Conservation (phyloP, 2,113 vertebrate species). For the Misgurnus anguillicaudatus region DNA sequence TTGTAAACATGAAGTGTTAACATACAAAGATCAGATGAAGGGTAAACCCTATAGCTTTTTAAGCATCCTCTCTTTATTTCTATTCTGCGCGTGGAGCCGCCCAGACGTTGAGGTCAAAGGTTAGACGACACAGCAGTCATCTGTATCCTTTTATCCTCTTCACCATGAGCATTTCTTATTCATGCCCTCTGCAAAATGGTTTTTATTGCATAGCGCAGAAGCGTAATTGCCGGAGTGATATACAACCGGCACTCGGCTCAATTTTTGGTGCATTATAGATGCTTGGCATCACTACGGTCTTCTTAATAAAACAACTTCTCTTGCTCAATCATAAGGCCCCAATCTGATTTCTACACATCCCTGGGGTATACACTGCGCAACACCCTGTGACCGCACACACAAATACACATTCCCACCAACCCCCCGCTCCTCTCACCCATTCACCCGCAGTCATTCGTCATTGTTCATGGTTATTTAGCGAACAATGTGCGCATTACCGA, state of each 20-base stretch:
- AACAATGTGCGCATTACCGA: conserved; percentile 56
- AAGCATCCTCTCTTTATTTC: background rate
- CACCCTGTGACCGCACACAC: conserved; percentile 42
- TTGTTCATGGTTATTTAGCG: conserved; percentile 42
- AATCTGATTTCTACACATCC: conserved; percentile 55
- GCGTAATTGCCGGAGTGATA: conserved; percentile 65
- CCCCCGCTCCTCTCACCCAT: background rate
- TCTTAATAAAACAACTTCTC: conserved; percentile 62
- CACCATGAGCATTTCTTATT: conserved; percentile 34
- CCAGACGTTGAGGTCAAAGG: conserved; percentile 13
- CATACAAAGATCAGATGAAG: conserved; percentile 43
- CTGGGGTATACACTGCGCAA: conserved; percentile 34
- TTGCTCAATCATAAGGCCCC: conserved; percentile 40
- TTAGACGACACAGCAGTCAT: conserved; percentile 36
- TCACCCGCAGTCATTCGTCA: conserved; percentile 42
- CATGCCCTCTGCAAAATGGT: conserved; percentile 53
- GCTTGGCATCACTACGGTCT: conserved; percentile 37
- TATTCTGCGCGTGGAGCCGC: background rate
- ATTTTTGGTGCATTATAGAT: conserved; percentile 60
- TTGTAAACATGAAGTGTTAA: conserved; percentile 54
- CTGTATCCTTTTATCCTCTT: conserved; percentile 36
- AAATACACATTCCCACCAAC: conserved; percentile 1
- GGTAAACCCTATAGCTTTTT: conserved; percentile 21
- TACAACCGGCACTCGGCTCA: conserved; percentile 53
- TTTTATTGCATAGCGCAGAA: conserved; percentile 61